Evolutionary conservation across 2,113 vertebrate species (phyloP).

Genomic region (Clupea harengus): DNA sequence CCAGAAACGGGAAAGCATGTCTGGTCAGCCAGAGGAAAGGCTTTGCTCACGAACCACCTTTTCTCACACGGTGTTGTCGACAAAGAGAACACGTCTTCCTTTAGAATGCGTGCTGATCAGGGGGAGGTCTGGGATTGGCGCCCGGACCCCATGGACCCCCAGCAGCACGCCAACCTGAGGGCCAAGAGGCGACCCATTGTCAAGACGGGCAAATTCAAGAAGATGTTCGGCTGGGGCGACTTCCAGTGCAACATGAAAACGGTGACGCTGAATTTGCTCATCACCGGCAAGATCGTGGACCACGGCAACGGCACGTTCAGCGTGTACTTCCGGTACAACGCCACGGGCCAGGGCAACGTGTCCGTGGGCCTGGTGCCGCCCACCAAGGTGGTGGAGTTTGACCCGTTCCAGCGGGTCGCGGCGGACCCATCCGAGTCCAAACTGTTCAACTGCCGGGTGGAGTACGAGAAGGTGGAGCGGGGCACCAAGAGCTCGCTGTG

Average conservation of each 20-base stretch:
- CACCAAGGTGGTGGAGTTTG: slow-evolving; percentile 96
- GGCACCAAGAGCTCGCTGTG: slow-evolving; percentile 94
- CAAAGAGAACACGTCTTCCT: slow-evolving; percentile 84
- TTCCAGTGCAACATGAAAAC: slow-evolving; percentile 99
- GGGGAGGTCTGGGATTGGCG: slow-evolving; percentile 92
- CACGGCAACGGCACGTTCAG: slow-evolving; percentile 98
- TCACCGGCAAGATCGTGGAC: slow-evolving; percentile 98
- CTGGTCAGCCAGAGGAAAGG: slow-evolving; percentile 87
- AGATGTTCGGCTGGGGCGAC: slow-evolving; percentile 99
- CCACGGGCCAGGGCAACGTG: slow-evolving; percentile 94
- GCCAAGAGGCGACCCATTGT: slow-evolving; percentile 87
- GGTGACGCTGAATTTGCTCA: slow-evolving; percentile 93
- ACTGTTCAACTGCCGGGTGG: slow-evolving; percentile 97
- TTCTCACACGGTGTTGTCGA: slow-evolving; percentile 80
- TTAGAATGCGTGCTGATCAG: slow-evolving; percentile 49
- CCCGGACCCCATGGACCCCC: slow-evolving; percentile 81
- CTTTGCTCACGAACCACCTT: slow-evolving; percentile 88
- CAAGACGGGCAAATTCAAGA: slow-evolving; percentile 98
- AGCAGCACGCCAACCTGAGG: slow-evolving; percentile 79
- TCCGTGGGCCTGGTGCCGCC: slow-evolving; percentile 94
- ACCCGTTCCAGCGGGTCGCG: slow-evolving; percentile 86
- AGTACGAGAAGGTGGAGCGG: slow-evolving; percentile 97
- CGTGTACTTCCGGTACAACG: slow-evolving; percentile 97
- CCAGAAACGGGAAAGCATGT: slow-evolving; percentile 84
- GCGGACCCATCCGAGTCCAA: slow-evolving; percentile 97